Evolutionary conservation across 2,888 invertebrate genomes (phyloP).

Genomic region (Brachyptera risi): DNA sequence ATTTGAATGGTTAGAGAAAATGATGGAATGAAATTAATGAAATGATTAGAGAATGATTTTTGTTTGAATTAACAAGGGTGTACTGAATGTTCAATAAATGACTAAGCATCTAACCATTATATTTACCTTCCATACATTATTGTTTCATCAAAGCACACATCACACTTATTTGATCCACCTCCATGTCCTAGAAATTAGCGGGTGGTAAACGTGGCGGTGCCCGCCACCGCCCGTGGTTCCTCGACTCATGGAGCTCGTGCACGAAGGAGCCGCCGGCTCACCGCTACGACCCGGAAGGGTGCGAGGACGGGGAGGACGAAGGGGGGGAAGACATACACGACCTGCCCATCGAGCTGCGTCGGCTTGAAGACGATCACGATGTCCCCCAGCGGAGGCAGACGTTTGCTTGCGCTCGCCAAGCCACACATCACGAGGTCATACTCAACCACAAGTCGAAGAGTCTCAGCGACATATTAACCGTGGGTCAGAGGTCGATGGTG

Average conservation of each 20-base stretch:
- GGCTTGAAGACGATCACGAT: conserved; percentile 58
- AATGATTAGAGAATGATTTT: too few species aligned
- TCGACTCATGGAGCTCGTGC: conserved; percentile 68
- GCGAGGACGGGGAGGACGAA: conserved; percentile 51
- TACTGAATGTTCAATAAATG: too few species aligned
- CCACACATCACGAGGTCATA: conserved; percentile 43
- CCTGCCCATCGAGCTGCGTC: conserved; percentile 81
- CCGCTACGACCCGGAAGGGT: conserved; percentile 53
- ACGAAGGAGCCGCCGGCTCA: conserved; percentile 46
- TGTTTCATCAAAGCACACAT: too few species aligned
- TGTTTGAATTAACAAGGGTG: too few species aligned
- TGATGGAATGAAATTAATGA: too few species aligned
- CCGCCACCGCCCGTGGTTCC: conserved; percentile 64
- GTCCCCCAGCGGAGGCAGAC: conserved; percentile 53
- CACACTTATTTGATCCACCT: too few species aligned
- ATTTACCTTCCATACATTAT: too few species aligned
- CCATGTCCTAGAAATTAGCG: conserved; percentile 71
- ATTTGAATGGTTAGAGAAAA: too few species aligned
- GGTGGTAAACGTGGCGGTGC: conserved; percentile 59
- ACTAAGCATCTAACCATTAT: too few species aligned
- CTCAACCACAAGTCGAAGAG: conserved; percentile 69
- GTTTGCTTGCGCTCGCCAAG: conserved; percentile 46
- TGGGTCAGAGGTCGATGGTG: conserved; percentile 65
- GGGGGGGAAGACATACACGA: conserved; percentile 66
- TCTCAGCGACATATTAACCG: conserved; percentile 75